A percentile compares a stretch with the other conserved stretches of the same genome.
These are phyloP conservation scores for Drosophila hamatofila DNA, from an alignment of 2,888 invertebrate genomes.

Conservation along the genomic window DNA sequence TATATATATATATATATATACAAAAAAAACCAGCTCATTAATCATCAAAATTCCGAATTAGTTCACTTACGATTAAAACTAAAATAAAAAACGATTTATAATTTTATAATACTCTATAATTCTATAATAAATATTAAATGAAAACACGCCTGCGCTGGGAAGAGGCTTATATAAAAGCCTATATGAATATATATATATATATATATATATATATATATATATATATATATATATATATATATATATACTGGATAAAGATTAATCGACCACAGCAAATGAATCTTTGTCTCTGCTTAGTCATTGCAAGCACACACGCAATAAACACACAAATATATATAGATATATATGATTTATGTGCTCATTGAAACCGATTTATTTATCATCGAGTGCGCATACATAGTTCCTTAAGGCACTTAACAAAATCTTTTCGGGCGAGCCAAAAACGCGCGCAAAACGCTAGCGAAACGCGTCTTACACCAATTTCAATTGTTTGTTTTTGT, in stretches of 20 bases:
- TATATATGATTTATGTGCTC: not conserved
- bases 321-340: not conserved
- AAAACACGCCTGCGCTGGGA: not conserved
- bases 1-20: too few relatives aligned
- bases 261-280: not conserved
- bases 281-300: constrained; percentile 28
- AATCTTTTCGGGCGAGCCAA: not conserved
- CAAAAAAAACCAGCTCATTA: constrained; percentile 9
- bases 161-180: not conserved
- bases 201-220: not conserved
- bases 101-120: not conserved
- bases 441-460: constrained; percentile 32
- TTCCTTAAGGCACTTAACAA: not conserved
- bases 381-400: constrained; percentile 10
- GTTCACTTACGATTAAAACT: not conserved
- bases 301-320: not conserved
- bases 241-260: not conserved
- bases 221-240: not conserved
- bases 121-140: not conserved
- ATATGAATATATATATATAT: not conserved
- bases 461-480: constrained; percentile 28
- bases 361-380: constrained; percentile 12
- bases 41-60: constrained; percentile 16
- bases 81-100: not conserved
- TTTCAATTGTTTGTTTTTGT: constrained; percentile 36